Evolutionary conservation across 30 jellyfish, hydroid and myxozoan genomes (phyloP), one percentile per base, ranked within the genome.

Genomic region (Hydra vulgaris): DNA sequence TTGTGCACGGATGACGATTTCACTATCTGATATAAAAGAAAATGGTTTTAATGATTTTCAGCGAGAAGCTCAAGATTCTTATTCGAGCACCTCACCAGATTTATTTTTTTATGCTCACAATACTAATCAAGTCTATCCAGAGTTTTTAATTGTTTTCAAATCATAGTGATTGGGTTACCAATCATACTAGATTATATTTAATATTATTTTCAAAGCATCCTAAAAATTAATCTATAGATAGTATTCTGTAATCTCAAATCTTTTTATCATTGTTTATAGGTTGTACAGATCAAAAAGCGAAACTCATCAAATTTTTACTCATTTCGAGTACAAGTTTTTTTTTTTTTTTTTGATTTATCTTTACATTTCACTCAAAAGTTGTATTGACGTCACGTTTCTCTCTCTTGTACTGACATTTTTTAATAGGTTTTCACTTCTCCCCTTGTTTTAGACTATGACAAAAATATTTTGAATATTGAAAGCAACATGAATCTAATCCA

Each of bases 71-170:
- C 20, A 7, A 24, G 55, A 23, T 24, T 74, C 71, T 12, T 17
- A 0, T 40, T n/a, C 53, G 16, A 27, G 79, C 77, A 16, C 79
- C 79, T 18, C 77, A 18, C 81, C 85, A 0, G 54, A 55, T 52
- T 24, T 17, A 53, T 21, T 23, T 66, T 18, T 53, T 54, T 20
- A 18, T 27, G n/a, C 21, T 78, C 85, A 75, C 54, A 81, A 78
- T 53, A 23, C 54, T 8, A 23, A 74, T 52, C 89, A 87, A n/a
- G 82, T 87, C 12, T 87, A 81, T 79, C 95, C 95, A 70, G 95
- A 87, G 53, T 87, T 87, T 74, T 23, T 76, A 18, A 70, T 87
- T 68, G 56, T 87, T 26, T 87, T 69, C 61, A 66, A 70, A 15
- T 23, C 56, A 18, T 75, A 75, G 76, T n/a, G 7, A 23, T 21